Evolutionary conservation across 2,797 vertebrate species (phyloP).

Genomic region (Mus minutoides): DNA sequence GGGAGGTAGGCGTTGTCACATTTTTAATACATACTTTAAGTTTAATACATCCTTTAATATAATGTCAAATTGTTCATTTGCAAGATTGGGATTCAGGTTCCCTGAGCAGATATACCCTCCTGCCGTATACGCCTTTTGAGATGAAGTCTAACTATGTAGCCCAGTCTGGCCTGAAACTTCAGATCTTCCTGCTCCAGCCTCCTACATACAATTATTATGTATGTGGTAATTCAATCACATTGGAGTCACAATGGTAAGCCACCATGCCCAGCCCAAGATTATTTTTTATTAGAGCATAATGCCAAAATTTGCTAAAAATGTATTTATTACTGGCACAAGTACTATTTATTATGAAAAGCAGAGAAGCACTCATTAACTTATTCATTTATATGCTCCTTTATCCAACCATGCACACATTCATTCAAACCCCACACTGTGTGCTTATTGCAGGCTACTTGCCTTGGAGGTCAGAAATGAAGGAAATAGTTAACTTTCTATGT

Average conservation of each 20-base stretch:
- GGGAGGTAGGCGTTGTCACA: neutral
- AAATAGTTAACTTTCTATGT: neutral
- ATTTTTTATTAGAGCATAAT: constrained; percentile 46
- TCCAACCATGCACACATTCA: neutral
- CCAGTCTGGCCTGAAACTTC: neutral
- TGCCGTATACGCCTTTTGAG: neutral
- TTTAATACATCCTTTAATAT: too few relatives aligned
- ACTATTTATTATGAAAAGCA: constrained; percentile 21
- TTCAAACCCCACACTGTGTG: neutral
- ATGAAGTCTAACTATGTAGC: neutral
- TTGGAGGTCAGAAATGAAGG: constrained; percentile 1
- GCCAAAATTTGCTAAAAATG: constrained; percentile 18
- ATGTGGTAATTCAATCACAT: too few relatives aligned
- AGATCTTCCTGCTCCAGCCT: neutral
- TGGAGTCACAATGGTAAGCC: neutral
- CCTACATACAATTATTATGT: too few relatives aligned
- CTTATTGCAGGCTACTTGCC: neutral
- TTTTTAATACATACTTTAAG: neutral
- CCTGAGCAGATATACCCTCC: neutral
- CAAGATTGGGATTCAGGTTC: neutral
- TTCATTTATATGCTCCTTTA: neutral
- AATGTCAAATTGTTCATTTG: constrained; percentile 14
- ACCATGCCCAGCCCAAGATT: neutral
- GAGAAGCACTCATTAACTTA: neutral
- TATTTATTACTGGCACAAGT: neutral